Percentiles rank a stretch among this genome's conserved stretches.
These are phyloP conservation scores for Belonocnema kinseyi DNA, from an alignment of 1,140 invertebrate genomes.

Conservation along the genomic window DNA sequence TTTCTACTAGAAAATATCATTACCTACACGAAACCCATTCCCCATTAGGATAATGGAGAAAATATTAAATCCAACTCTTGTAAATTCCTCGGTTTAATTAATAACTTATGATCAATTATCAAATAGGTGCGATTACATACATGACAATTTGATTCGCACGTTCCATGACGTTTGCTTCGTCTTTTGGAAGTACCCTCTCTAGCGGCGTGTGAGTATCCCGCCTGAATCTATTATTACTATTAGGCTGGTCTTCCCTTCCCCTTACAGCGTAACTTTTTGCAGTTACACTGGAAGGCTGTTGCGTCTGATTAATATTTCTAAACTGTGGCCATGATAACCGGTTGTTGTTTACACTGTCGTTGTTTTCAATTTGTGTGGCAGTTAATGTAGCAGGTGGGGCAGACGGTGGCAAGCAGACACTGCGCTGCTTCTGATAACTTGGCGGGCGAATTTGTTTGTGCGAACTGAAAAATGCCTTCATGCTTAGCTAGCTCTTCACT, in stretches of 20 bases:
- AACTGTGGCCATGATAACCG: conserved; percentile 75
- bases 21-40: conserved; percentile 57
- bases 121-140: conserved; percentile 78
- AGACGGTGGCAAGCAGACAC: conserved; percentile 69
- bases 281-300: conserved; percentile 65
- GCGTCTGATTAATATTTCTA: conserved; percentile 74
- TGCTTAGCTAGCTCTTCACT: conserved; percentile 61
- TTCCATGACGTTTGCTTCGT: conserved; percentile 87
- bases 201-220: conserved; percentile 73
- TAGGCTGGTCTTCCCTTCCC: conserved; percentile 69
- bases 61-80: conserved; percentile 22
- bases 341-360: conserved; percentile 75
- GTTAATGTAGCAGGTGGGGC: conserved; percentile 63
- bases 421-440: conserved; percentile 75
- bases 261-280: conserved; percentile 68
- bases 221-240: conserved; percentile 74
- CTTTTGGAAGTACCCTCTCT: conserved; percentile 79
- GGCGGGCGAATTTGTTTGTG: conserved; percentile 73
- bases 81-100: conserved; percentile 14
- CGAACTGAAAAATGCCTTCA: conserved; percentile 75
- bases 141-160: conserved; percentile 89
- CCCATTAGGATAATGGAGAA: conserved; percentile 50
- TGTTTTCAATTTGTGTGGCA: conserved; percentile 72
- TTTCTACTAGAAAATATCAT: conserved; percentile 50
- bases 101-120: conserved; percentile 37